Evolutionary conservation across 1,140 invertebrate genomes (phyloP), one percentile per base, ranked within the genome.

Genomic region (Lucilia cuprina): DNA sequence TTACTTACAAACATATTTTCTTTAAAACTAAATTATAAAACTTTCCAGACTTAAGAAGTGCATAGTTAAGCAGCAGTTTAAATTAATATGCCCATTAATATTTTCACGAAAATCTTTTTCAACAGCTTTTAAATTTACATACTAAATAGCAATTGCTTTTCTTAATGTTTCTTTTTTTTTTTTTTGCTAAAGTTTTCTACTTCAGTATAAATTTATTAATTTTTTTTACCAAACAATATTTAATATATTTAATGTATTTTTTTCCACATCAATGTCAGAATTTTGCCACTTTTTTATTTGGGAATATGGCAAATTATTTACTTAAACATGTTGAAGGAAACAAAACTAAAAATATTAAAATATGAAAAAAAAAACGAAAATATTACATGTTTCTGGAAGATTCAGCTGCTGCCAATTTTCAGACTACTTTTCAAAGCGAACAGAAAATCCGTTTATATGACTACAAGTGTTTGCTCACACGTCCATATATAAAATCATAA

Each of bases 381-480:
- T 70, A 21, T 21, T 70, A 70, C n/a, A 70, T 70, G 19, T 10
- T 70, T 21, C n/a, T 12, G 25, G 21, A 70, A 70, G 65, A 70
- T 70, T 70, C 65, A 70, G 65, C 19, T 70, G 65, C 65, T 70
- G 65, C 65, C 65, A 70, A 70, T 70, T 70, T 70, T 70, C 8
- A 70, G 65, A 5, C 65, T 19, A 19, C 19, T 19, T 19, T 21
- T 70, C 5, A 12, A 60, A 60, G 13, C 17, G 13, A 17, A n/a
- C 55, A 60, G 55, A 60, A 2, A 17, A 60, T 17, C 13, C 14
- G 55, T n/a, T 60, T n/a, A 14, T 60, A 17, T 17, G 55, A n/a
- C 41, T 41, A 41, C n/a, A 60, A 60, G 55, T 60, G 55, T 7
- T 5, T 17, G 55, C 55, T 60, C n/a, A 60, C 14, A 60, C 55